phyloP scores from a whole-genome alignment of 2,113 vertebrate genomes.

The Theristicus caerulescens region DNA sequence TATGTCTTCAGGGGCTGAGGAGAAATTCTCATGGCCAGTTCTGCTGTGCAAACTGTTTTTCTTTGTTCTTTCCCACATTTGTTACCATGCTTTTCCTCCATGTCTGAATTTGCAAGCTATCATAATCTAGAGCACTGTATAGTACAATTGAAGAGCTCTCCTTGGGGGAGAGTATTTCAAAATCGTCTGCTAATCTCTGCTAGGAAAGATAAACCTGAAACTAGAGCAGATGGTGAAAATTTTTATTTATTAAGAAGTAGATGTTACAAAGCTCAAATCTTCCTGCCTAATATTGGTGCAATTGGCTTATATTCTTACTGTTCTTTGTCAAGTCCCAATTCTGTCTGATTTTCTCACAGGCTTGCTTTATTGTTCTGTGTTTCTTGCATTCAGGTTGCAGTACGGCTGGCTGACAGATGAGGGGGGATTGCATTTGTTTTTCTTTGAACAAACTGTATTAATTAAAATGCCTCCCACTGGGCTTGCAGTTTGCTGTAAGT shows the following conservation, averaged over 20 bases:
- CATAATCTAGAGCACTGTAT: background rate
- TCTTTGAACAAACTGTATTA: constrained; percentile 73
- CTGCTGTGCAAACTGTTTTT: background rate
- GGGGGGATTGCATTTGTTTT: constrained; percentile 64
- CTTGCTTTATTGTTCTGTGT: background rate
- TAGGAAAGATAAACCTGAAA: background rate
- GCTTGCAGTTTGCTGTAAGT: constrained; percentile 61
- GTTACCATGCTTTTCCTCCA: background rate
- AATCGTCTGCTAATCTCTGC: background rate
- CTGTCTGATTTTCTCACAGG: background rate
- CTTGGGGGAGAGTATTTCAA: background rate
- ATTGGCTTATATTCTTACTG: background rate
- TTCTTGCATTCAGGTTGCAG: background rate
- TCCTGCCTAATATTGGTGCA: background rate
- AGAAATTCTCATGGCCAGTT: background rate
- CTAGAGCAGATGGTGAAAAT: background rate
- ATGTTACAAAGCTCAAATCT: background rate
- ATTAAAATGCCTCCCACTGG: constrained; percentile 72
- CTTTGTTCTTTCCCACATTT: background rate
- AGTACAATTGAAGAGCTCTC: background rate
- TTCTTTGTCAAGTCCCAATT: background rate
- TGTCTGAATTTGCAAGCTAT: background rate
- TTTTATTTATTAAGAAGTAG: background rate
- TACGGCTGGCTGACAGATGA: constrained; percentile 63
- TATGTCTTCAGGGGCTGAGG: background rate